Percentiles rank a stretch among this genome's conserved stretches.
These are phyloP conservation scores for Taurulus bubalis DNA, from an alignment of 2,113 vertebrate genomes.

Conservation along the genomic window DNA sequence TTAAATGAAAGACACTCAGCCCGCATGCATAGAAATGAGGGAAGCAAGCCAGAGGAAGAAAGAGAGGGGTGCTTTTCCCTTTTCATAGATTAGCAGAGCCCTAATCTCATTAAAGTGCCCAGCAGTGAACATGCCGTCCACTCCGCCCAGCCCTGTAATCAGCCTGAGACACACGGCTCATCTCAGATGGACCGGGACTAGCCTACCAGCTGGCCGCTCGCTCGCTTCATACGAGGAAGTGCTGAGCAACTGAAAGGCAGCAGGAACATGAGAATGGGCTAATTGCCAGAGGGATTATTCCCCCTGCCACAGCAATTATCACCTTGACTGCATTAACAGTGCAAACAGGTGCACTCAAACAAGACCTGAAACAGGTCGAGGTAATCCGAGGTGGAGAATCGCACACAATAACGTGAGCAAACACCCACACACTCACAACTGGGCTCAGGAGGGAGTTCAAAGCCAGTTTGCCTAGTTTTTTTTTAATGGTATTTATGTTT, in stretches of 20 bases:
- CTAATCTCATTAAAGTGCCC: conserved; percentile 86
- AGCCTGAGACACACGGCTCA: conserved; percentile 76
- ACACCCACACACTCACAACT: conserved; percentile 37
- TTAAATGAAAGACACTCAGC: conserved; percentile 54
- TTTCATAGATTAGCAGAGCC: conserved; percentile 82
- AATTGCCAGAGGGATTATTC: conserved; percentile 94
- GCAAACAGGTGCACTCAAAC: conserved; percentile 98
- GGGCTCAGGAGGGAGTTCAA: conserved; percentile 11
- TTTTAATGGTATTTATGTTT: neutral
- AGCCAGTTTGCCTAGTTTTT: conserved; percentile 1
- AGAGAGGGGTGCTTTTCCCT: conserved; percentile 71
- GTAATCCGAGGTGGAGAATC: conserved; percentile 86
- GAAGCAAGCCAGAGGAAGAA: conserved; percentile 49
- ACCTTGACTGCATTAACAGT: conserved; percentile 93
- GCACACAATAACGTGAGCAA: conserved; percentile 13
- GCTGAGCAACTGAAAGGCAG: conserved; percentile 38
- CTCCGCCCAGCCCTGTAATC: conserved; percentile 78
- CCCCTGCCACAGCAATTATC: conserved; percentile 86
- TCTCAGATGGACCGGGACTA: conserved; percentile 71
- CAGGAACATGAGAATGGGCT: conserved; percentile 67
- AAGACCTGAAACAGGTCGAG: conserved; percentile 87
- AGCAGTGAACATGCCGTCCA: conserved; percentile 77
- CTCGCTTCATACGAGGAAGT: conserved; percentile 53
- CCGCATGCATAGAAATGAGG: conserved; percentile 74
- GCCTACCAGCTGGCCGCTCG: conserved; percentile 65